phyloP scores from a whole-genome alignment of 2,888 invertebrate genomes.

The Nephrotoma flavescens region DNA sequence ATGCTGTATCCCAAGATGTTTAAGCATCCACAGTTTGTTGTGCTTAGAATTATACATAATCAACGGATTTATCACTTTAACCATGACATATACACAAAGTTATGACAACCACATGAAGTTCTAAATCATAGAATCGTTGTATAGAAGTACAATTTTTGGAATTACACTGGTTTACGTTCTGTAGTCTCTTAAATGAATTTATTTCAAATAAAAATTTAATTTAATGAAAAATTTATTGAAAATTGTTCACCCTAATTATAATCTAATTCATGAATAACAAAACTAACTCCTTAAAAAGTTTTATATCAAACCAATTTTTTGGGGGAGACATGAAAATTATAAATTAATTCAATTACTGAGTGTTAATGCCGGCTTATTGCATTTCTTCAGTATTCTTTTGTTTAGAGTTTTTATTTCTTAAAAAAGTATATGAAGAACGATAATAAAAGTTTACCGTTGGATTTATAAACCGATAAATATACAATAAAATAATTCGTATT shows the following conservation, averaged over 20 bases:
- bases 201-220: too few species aligned
- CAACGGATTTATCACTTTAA: too few species aligned
- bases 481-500: not conserved
- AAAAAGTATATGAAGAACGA: not conserved
- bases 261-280: not conserved
- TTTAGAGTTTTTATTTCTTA: not conserved
- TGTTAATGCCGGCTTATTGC: not conserved
- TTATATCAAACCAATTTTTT: not conserved
- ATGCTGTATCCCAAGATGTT: too few species aligned
- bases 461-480: not conserved
- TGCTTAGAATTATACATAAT: too few species aligned
- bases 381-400: not conserved
- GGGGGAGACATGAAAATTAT: not conserved
- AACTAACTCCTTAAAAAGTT: not conserved
- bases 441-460: not conserved
- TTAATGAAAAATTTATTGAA: not conserved
- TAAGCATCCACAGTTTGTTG: too few species aligned
- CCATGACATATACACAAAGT: too few species aligned
- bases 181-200: too few species aligned
- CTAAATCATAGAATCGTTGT: too few species aligned
- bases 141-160: too few species aligned
- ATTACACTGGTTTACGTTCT: too few species aligned
- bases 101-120: too few species aligned
- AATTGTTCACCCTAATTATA: not conserved
- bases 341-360: not conserved